These are phyloP conservation scores for Alces alces DNA, from an alignment of 2,113 vertebrate species.

Conservation along the genomic window DNA sequence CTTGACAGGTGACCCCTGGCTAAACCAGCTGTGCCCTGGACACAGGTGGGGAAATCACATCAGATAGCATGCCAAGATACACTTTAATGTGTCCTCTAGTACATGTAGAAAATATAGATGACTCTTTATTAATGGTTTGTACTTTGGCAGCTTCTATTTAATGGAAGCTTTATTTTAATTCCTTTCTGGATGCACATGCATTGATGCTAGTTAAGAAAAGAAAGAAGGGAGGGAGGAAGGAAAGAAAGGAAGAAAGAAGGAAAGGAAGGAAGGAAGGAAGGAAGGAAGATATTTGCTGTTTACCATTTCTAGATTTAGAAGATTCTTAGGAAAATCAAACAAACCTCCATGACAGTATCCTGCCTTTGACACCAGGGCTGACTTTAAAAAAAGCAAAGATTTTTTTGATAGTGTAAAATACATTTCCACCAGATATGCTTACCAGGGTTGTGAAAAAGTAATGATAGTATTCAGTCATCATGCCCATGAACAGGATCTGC, in stretches of 20 bases:
- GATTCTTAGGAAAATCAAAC: not conserved
- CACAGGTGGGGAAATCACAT: not conserved
- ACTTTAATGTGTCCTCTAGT: not conserved
- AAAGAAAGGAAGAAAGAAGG: fast-evolving
- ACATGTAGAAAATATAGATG: not conserved
- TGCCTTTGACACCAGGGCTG: not conserved
- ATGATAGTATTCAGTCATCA: slow-evolving; percentile 99
- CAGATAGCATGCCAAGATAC: not conserved
- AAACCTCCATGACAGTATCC: not conserved
- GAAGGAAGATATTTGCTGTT: not conserved
- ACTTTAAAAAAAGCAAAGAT: not conserved
- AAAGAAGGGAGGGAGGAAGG: fast-evolving
- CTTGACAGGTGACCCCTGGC: not conserved
- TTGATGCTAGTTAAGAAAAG: not conserved
- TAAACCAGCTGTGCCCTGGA: not conserved
- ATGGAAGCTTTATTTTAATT: not conserved
- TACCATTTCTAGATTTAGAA: not conserved
- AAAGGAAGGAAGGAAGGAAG: fast-evolving
- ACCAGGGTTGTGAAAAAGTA: slow-evolving; percentile 99
- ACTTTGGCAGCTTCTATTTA: not conserved
- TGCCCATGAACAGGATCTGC: slow-evolving; percentile 97
- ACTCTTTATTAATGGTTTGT: not conserved
- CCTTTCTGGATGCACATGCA: not conserved
- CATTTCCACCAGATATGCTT: slow-evolving; percentile 69
- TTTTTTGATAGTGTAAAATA: not conserved